A percentile compares a stretch with the other conserved stretches of the same genome.
phyloP scores from a whole-genome alignment of 2,797 vertebrate genomes.

The Crypturellus tataupa region DNA sequence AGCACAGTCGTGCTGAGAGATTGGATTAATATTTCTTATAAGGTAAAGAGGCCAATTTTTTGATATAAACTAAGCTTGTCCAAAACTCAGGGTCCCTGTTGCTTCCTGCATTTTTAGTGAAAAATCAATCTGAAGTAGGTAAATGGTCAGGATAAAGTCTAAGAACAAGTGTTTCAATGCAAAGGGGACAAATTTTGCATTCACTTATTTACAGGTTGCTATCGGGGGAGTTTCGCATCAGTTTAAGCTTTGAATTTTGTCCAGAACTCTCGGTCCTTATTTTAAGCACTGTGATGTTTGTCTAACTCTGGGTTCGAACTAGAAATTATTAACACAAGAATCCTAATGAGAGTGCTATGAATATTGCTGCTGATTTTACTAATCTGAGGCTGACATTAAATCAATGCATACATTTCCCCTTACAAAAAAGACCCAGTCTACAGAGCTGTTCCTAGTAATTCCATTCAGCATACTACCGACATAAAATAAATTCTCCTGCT shows the following conservation, averaged over 20 bases:
- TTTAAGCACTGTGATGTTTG: background rate
- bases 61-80: background rate
- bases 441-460: background rate
- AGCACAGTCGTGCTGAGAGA: slow-evolving; percentile 19
- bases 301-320: background rate
- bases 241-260: background rate
- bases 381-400: background rate
- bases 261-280: background rate
- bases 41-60: background rate
- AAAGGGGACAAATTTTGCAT: background rate
- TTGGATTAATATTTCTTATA: background rate
- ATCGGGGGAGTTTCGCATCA: background rate
- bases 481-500: background rate
- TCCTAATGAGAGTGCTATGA: background rate
- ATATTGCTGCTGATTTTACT: background rate
- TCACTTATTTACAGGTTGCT: rapidly evolving
- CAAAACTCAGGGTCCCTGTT: background rate
- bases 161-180: background rate
- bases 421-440: background rate
- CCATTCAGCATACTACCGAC: background rate
- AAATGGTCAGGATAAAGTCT: rapidly evolving
- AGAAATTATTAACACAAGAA: background rate
- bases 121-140: background rate
- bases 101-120: no score
- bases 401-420: background rate